Evolutionary conservation across 2,888 invertebrate genomes (phyloP).

Genomic region (Dryobotodes eremita): DNA sequence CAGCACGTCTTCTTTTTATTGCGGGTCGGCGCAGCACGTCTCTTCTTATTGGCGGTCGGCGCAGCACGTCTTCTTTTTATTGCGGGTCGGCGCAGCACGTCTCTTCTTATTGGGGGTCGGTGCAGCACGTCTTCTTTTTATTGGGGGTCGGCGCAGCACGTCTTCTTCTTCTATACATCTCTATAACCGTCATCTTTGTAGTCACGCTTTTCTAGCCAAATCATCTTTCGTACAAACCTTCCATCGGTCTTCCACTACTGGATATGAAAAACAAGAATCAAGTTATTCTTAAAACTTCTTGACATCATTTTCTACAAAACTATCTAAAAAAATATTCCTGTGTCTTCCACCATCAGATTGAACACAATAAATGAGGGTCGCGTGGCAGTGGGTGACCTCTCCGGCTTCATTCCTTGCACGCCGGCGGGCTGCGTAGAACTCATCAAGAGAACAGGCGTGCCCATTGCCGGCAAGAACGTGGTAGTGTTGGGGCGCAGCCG

Average conservation of each 20-base stretch:
- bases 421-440: constrained; percentile 98
- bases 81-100: too few species aligned
- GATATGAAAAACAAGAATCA: not conserved
- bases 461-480: constrained; percentile 95
- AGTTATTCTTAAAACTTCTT: not conserved
- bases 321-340: not conserved
- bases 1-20: too few species aligned
- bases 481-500: constrained; percentile 99
- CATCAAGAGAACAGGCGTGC: constrained; percentile 94
- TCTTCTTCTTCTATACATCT: not conserved
- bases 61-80: too few species aligned
- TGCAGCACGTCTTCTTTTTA: too few species aligned
- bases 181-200: not conserved
- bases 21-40: too few species aligned
- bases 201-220: not conserved
- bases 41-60: too few species aligned
- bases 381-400: constrained; percentile 96
- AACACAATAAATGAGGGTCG: constrained; percentile 98
- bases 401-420: constrained; percentile 98
- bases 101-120: too few species aligned
- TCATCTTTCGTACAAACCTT: not conserved
- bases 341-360: constrained; percentile 89
- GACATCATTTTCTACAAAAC: not conserved
- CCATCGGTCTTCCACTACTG: not conserved
- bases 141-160: not conserved